Base-by-base conservation (phyloP, 1,140 invertebrate genomes). In the Scaptomyza pallida region DNA sequence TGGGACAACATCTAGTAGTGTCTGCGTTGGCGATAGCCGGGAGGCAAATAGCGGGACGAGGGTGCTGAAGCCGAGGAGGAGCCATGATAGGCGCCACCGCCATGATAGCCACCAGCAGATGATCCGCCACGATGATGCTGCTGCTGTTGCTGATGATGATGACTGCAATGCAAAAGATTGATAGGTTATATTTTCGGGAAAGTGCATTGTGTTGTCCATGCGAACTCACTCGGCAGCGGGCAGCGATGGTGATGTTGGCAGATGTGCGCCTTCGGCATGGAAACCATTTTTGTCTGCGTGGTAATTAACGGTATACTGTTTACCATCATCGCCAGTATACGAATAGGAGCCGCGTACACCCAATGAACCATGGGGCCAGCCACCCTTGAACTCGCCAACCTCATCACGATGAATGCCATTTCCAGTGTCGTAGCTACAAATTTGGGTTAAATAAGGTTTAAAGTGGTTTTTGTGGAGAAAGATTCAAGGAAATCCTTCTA, bases 201-300 rank as follows among this genome's bases (percentile, higher is more conserved):
- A 10, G 10, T 16, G 33, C n/a, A n/a, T 5, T n/a, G 1, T 0
- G n/a, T 12, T 3, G 30, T 15, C 13, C 13, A 5, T 26, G 10
- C 9, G 5, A 15, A 72, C 76, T 92, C 88, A 93, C 93, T 92
- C 92, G 21, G 90, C 75, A n/a, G 33, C n/a, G 15, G 93, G 93
- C 21, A 93, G 89, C 8, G 93, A 92, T 1, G 93, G 93, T 17
- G 96, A 94, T 3, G 95, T 96, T 16, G 96, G 96, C 60, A 97
- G 92, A 91, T 97, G 96, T 76, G 95, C 95, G 12, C 96, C 96
- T 43, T 91, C 91, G 0, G 93, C 93, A 57, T 93, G 93, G 92
- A 92, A 94, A 8, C 94, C 93, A 41, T 93, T 93, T 30, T 92
- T 91, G 60, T 94, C 93, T 59, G 93, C 93, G 74, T 94, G 95